Conservation (phyloP, 1,140 invertebrate genomes). For the Pseudachorutes palmiensis region DNA sequence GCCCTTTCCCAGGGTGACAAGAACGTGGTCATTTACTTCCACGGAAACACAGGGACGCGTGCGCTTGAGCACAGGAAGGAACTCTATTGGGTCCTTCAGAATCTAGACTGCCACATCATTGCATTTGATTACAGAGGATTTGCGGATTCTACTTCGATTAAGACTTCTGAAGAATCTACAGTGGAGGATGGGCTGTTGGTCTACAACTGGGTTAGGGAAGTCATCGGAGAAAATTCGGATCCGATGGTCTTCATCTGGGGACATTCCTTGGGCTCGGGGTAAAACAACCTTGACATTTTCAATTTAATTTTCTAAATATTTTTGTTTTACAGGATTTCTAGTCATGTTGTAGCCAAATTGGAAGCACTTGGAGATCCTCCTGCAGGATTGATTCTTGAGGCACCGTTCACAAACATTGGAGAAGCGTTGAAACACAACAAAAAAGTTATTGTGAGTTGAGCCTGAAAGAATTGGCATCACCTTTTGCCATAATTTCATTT, state of each 20-base stretch:
- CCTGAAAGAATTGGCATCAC: not conserved
- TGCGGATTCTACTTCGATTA: slow-evolving; percentile 67
- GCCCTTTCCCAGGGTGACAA: not conserved
- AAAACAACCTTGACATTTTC: slow-evolving; percentile 39
- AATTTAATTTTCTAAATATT: too few species aligned
- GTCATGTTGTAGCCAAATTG: slow-evolving; percentile 52
- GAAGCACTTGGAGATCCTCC: slow-evolving; percentile 46
- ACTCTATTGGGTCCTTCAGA: slow-evolving; percentile 70
- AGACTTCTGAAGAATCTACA: slow-evolving; percentile 69
- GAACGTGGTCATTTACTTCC: slow-evolving; percentile 60
- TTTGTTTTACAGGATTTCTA: slow-evolving; percentile 53
- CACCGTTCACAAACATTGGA: slow-evolving; percentile 66
- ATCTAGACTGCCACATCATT: slow-evolving; percentile 74
- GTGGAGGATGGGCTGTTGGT: slow-evolving; percentile 71
- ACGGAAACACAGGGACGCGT: slow-evolving; percentile 81
- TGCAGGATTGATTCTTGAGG: slow-evolving; percentile 67
- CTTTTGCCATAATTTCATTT: not conserved
- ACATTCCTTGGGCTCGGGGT: slow-evolving; percentile 70
- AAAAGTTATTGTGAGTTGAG: slow-evolving; percentile 56
- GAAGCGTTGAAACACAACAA: slow-evolving; percentile 75
- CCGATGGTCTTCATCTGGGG: slow-evolving; percentile 73
- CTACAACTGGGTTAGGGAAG: slow-evolving; percentile 63
- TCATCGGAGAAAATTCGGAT: slow-evolving; percentile 34
- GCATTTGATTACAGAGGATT: slow-evolving; percentile 88
- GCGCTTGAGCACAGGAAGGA: slow-evolving; percentile 66